Conservation (phyloP, 1,140 invertebrate species). For the Dermatophagoides farinae region DNA sequence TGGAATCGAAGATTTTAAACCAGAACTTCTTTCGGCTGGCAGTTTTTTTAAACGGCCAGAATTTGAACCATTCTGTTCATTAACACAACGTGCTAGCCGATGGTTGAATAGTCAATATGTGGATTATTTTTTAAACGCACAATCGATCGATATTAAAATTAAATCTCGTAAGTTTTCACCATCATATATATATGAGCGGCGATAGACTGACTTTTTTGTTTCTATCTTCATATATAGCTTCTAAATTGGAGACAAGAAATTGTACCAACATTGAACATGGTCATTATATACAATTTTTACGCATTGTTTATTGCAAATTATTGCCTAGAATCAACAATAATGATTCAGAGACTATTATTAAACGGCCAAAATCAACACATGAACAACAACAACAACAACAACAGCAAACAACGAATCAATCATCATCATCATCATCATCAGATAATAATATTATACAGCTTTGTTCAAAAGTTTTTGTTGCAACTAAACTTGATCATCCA, state of each 20-base stretch:
- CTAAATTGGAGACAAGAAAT: conserved; percentile 5
- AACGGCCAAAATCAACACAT: not conserved
- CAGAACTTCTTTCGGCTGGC: conserved; percentile 6
- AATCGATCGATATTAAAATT: conserved; percentile 15
- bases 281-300: conserved; percentile 13
- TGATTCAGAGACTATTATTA: not conserved
- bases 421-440: too few relatives aligned
- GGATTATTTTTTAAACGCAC: conserved; percentile 12
- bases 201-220: not conserved
- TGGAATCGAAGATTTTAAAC: conserved; percentile 12
- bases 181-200: not conserved
- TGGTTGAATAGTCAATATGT: conserved; percentile 6
- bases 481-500: not conserved
- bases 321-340: not conserved
- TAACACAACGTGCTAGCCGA: not conserved
- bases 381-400: not conserved
- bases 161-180: conserved; percentile 3
- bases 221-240: not conserved
- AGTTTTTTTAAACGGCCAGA: conserved; percentile 13
- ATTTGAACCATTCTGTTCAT: conserved; percentile 8
- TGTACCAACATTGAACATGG: conserved; percentile 13
- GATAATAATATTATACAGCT: not conserved
- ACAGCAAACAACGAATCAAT: not conserved
- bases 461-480: conserved; percentile 2
- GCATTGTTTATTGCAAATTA: conserved; percentile 5